These are phyloP conservation scores for Cerceris rybyensis DNA, from an alignment of 2,888 invertebrate species.

Conservation along the genomic window DNA sequence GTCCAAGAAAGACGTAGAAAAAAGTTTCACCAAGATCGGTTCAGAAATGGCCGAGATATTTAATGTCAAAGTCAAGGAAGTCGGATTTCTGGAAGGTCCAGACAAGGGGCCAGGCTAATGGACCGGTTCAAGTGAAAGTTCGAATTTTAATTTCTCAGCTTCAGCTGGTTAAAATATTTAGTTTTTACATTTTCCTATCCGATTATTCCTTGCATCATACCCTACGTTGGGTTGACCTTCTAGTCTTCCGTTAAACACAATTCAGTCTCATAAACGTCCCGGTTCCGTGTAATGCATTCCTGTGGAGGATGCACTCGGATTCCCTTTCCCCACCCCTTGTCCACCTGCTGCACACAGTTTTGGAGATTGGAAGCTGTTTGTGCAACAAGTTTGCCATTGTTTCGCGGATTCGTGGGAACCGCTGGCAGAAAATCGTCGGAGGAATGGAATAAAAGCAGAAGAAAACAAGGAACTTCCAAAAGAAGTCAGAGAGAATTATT, in stretches of 20 bases:
- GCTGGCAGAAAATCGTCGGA: conserved; percentile 56
- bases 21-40: too few relatives aligned
- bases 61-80: too few relatives aligned
- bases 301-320: conserved; percentile 29
- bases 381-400: conserved; percentile 78
- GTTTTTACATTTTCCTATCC: too few relatives aligned
- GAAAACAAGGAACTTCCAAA: conserved; percentile 17
- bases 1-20: too few relatives aligned
- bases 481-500: conserved; percentile 27
- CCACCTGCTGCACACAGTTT: conserved; percentile 46
- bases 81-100: too few relatives aligned
- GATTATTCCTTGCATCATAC: too few relatives aligned
- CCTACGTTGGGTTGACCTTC: background rate
- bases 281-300: conserved; percentile 9
- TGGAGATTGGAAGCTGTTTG: conserved; percentile 23
- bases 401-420: conserved; percentile 47
- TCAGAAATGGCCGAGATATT: too few relatives aligned
- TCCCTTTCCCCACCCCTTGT: conserved; percentile 27
- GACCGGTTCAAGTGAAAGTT: too few relatives aligned
- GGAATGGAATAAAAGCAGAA: conserved; percentile 2
- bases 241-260: background rate
- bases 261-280: background rate
- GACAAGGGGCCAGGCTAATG: too few relatives aligned
- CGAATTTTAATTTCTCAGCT: too few relatives aligned
- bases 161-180: too few relatives aligned